Percentiles rank a stretch among this genome's conserved stretches.
Evolutionary conservation across 2,113 vertebrate species (phyloP).

Genomic region (Megaceryle torquata): DNA sequence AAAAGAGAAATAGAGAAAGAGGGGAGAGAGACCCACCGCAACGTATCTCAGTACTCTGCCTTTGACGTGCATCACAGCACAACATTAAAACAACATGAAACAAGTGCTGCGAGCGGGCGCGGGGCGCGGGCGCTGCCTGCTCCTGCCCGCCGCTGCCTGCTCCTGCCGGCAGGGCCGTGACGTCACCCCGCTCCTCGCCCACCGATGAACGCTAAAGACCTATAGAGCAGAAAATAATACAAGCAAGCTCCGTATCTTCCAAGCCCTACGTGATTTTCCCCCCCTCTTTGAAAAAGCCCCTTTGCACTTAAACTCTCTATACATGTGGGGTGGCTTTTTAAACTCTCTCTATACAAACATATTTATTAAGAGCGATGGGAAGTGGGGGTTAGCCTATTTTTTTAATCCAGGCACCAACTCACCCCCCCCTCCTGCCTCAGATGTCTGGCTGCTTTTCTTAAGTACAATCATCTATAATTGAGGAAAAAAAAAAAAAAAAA

Average conservation of each 20-base stretch:
- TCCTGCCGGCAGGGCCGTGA: constrained; percentile 88
- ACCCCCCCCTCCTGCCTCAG: constrained; percentile 18
- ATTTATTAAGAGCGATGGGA: constrained; percentile 62
- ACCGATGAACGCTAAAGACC: constrained; percentile 90
- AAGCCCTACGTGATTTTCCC: constrained; percentile 72
- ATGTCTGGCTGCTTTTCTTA: constrained; percentile 78
- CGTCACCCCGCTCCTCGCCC: constrained; percentile 92
- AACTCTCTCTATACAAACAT: constrained; percentile 71
- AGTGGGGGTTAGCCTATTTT: constrained; percentile 74
- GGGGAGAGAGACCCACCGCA: neutral
- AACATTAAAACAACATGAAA: constrained; percentile 41
- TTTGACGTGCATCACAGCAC: constrained; percentile 32
- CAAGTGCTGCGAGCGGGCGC: constrained; percentile 67
- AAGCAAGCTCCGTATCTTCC: constrained; percentile 85
- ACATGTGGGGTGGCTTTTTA: constrained; percentile 68
- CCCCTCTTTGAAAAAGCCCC: constrained; percentile 72
- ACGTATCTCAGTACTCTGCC: constrained; percentile 25
- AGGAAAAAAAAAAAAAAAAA: constrained; percentile 68
- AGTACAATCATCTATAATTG: constrained; percentile 91
- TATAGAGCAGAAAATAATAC: constrained; percentile 92
- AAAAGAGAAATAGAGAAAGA: neutral
- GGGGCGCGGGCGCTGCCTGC: constrained; percentile 12
- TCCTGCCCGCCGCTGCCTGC: constrained; percentile 67
- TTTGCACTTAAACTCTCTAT: constrained; percentile 80
- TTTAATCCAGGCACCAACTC: constrained; percentile 74